Base-by-base conservation (phyloP, 2,888 invertebrate genomes). In the Nemapogon koenigi region DNA sequence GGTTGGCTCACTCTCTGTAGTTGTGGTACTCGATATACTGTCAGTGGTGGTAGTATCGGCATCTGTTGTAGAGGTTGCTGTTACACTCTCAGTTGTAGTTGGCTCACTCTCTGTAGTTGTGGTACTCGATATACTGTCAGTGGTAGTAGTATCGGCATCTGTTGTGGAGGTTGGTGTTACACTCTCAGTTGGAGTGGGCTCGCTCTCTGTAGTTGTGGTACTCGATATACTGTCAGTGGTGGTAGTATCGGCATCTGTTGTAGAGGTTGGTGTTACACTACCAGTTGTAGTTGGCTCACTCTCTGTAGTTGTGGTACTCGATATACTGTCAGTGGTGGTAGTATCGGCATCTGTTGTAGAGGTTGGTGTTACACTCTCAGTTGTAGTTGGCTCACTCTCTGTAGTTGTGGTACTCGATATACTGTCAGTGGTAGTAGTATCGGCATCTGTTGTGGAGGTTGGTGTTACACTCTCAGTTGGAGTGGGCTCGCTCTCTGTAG, bases 1-100 rank as follows among this genome's bases (percentile, higher is more conserved):
- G 13, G 40, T 31, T 16, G 8, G 17, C 16, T 46, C 31, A 13
- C 27, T 27, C n/a, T 30, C 30, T 13, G 30, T 32, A 11, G 32
- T 17, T 3, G 17, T 32, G 13, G n/a, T n/a, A n/a, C n/a, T n/a
- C n/a, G n/a, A n/a, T n/a, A n/a, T n/a, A n/a, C 8, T 7, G 3
- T 3, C n/a, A 6, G 32, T 32, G 18, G 32, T 16, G 4, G 32
- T 32, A 8, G 4, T 32, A 6, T 32, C 18, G n/a, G n/a, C n/a
- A n/a, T n/a, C n/a, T 18, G 18, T 32, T 32, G 16, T 17, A 3
- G 32, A 18, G 11, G 14, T 32, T 4, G n/a, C 8, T 32, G 18
- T 32, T 30, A 10, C n/a, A 32, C 30, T 30, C 4, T 30, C 30
- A 14, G 32, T 32, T 17, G 32, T 32, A 6, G 16, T 17, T n/a